Base-by-base conservation (phyloP, 2,888 invertebrate species). In the Lasioglossum oenotherae region DNA sequence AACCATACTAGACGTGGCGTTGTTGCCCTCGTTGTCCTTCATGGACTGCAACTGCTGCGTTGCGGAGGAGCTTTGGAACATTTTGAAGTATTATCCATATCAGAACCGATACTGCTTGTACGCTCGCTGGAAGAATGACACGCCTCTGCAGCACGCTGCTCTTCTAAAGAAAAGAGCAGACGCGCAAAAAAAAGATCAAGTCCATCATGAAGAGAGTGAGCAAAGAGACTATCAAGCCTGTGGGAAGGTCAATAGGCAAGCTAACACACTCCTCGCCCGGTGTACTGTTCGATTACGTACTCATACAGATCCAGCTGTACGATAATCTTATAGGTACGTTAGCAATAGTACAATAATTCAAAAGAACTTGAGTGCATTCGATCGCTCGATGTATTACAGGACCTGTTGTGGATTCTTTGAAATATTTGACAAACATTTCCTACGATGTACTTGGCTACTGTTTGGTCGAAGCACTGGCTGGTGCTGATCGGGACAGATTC, bases 201-300 rank as follows among this genome's bases (percentile, higher is more conserved):
- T 98, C 98, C 89, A 98, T 99, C 60, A 99, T 99, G 98, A 99
- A 99, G 96, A 97, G 98, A 87, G 98, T 99, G 60, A 99, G 99
- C 92, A 99, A 99, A 94, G 99, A 99, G 95, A 99, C 99, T 93
- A 98, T 99, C 10, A 99, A 99, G 95, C 98, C 98, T 1, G 98
- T 99, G 86, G 99, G 99, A 0, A 96, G 99, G 84, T 97, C 98
- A 74, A 98, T 99, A 88, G 99, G 99, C 23, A 99, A 99, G 96
- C 96, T 99, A 53, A 98, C 99, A 44, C 99, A 99, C 95, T 98
- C 98, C 76, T 98, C 99, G 71, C 99, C 99, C 0, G 98, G 98
- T 14, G 98, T 99, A 92, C 96, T 99, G 10, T 99, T 99, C 94
- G 99, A 99, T 95, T 99, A 99, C 95, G 98, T 99, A 92, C 95